Percentiles rank a stretch among this genome's conserved stretches.
These are phyloP conservation scores for Ischnus inquisitorius DNA, from an alignment of 2,888 invertebrate genomes.

Conservation along the genomic window DNA sequence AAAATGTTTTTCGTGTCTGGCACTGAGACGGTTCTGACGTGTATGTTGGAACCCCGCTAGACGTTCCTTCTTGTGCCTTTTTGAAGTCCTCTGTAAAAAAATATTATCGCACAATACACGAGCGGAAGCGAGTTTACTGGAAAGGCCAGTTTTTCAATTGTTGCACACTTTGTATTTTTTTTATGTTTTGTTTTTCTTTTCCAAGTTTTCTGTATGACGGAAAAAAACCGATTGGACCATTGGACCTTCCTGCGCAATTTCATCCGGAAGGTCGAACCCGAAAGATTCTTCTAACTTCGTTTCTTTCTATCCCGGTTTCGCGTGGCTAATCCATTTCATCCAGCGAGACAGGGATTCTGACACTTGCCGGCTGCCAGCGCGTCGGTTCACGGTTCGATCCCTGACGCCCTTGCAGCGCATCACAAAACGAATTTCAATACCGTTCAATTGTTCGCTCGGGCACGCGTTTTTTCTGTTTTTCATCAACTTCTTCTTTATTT, in stretches of 20 bases:
- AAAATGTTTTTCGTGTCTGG: constrained; percentile 19
- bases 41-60: not conserved
- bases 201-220: not conserved
- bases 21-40: not conserved
- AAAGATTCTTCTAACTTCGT: not conserved
- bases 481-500: constrained; percentile 17
- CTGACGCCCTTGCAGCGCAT: constrained; percentile 8
- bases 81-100: not conserved
- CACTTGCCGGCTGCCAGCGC: constrained; percentile 18
- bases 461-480: not conserved
- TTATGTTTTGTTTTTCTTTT: not conserved
- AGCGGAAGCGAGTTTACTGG: not conserved
- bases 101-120: not conserved
- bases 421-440: constrained; percentile 35
- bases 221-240: not conserved
- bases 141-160: not conserved
- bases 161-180: not conserved
- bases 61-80: constrained; percentile 3
- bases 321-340: constrained; percentile 46
- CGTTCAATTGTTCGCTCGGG: constrained; percentile 17
- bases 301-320: constrained; percentile 11
- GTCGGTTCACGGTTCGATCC: constrained; percentile 13
- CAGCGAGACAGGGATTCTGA: constrained; percentile 14
- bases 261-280: constrained; percentile 10
- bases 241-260: not conserved